Evolutionary conservation across 2,888 invertebrate genomes (phyloP), one percentile per base, ranked within the genome.

Genomic region (Balanococcus diminutus): DNA sequence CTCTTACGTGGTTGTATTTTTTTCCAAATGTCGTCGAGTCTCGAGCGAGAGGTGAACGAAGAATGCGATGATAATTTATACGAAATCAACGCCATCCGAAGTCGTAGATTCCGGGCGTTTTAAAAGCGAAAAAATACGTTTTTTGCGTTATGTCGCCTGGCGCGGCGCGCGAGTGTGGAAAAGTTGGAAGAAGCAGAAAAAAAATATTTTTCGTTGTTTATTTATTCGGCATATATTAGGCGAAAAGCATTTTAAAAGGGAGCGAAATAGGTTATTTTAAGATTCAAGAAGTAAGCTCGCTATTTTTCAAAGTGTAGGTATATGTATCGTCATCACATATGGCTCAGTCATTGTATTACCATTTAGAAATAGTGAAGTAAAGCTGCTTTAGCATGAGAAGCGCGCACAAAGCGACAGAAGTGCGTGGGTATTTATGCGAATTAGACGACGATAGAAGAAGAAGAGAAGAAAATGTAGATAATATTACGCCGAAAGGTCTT

Each of bases 301-400:
- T 84, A 84, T 84, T 84, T 84, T 84, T 84, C 84, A 84, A 84
- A 61, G 56, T 84, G 61, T 56, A 28, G 67, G 84, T 39, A 67
- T 84, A 39, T 84, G 72, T 84, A 84, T 67, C 67, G 84, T 84
- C 84, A 84, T 84, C 84, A 75, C 84, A 84, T 84, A 84, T 84
- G 84, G 84, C 72, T 84, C 84, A 72, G 84, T 84, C 84, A 84
- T 84, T 84, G 84, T 84, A 84, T 84, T 84, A 84, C 84, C 84
- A 84, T 84, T 84, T 84, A 84, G 72, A 72, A 84, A 84, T 84
- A 61, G 19, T 36, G 36, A 84, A 84, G 75, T 75, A 72, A 75
- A 84, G 84, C 72, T 39, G 84, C 84, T 84, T 84, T 84, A 67
- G 36, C 39, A 28, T 32, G 83, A 51, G 46, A 72, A 72, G 75